Evolutionary conservation across 2,113 vertebrate species (phyloP).

Genomic region (Hypocryptadius cinnamomeus): DNA sequence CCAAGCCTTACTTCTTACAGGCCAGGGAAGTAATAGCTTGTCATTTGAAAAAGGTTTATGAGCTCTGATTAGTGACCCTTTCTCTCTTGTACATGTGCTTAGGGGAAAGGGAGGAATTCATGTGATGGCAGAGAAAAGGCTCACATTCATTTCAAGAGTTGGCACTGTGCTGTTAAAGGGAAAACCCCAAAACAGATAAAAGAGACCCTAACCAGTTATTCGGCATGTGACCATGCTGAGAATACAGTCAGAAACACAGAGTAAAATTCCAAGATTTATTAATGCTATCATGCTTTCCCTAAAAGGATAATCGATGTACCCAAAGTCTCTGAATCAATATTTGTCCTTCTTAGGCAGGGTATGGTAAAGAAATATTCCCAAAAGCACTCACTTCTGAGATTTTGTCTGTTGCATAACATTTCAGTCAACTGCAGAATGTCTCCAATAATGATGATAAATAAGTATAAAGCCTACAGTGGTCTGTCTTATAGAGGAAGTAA

Average conservation of each 20-base stretch:
- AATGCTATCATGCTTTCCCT: neutral
- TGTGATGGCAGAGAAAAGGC: neutral
- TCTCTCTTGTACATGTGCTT: neutral
- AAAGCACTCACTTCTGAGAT: neutral
- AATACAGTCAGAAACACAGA: neutral
- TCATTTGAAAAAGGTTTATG: constrained; percentile 29
- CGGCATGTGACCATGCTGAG: neutral
- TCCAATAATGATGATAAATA: neutral
- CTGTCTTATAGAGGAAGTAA: neutral
- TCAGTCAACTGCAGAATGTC: constrained; percentile 1
- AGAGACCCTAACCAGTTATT: neutral
- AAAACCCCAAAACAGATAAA: neutral
- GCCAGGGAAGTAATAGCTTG: constrained; percentile 18
- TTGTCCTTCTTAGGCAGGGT: neutral
- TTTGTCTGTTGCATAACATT: constrained; percentile 16
- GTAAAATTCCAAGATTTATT: constrained; percentile 34
- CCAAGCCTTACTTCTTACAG: neutral
- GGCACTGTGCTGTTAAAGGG: neutral
- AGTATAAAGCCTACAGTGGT: neutral
- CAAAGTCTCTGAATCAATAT: constrained; percentile 28
- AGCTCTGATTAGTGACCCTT: constrained; percentile 22
- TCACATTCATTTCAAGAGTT: neutral
- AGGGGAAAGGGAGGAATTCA: neutral
- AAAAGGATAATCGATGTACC: constrained; percentile 26
- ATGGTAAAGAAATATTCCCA: constrained; percentile 25